Evolutionary conservation across 1,140 invertebrate genomes (phyloP), one percentile per base, ranked within the genome.

Genomic region (Cotesia chilonis): DNA sequence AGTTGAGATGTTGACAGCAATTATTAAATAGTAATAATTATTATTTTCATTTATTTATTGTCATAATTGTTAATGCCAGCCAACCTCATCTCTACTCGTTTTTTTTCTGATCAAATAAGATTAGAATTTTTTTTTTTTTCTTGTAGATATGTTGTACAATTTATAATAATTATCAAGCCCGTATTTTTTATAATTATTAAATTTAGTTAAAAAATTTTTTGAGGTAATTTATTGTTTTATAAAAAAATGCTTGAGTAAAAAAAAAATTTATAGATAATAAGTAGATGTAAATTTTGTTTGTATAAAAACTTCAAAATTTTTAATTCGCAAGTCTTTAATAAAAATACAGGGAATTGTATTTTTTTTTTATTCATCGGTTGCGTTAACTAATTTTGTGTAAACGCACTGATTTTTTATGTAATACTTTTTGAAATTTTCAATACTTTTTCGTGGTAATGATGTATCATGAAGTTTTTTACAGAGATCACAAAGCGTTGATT

Each of bases 1-100:
- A 89, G 88, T 78, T 90, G 79, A 85, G 38, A 71, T 41, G 17
- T 7, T 47, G 37, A 17, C 57, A 28, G 60, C 4, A 63, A 47
- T 47, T 47, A 47, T 47, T 47, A 9, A 47, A 28, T 28, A 28
- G 28, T 28, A 47, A 47, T 47, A 47, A 47, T 47, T 47, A 47
- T 47, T 47, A 3, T 28, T 6, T 47, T 47, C 10, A 47, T 47
- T 47, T 47, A 47, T 54, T 54, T n/a, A 9, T 54, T 68, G 36
- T 68, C 55, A 37, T 38, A 55, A 35, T 47, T 52, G 3, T 1
- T 52, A 66, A 47, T 14, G 17, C 51, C 64, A 60, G 64, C 54
- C 54, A 67, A 67, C 54, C 65, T 71, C 55, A 54, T 69, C 68
- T 59, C 17, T 36, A 28, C 38, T 55, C 54, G 20, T 68, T 68